These are phyloP conservation scores for Chaetodon trifasciatus DNA, from an alignment of 2,797 vertebrate species.

Conservation along the genomic window DNA sequence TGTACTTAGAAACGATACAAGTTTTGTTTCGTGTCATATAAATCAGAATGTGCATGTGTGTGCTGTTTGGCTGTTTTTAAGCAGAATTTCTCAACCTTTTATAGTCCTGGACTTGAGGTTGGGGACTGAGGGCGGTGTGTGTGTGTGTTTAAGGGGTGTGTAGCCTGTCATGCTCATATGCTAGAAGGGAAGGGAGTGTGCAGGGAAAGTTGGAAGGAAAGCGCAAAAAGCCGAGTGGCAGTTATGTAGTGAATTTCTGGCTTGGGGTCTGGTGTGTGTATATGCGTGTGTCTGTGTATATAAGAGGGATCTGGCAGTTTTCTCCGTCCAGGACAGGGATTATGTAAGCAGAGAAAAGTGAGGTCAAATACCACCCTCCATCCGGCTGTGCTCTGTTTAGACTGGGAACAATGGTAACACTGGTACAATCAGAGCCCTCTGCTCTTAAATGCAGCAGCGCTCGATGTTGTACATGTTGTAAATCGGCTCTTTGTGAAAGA, in stretches of 20 bases:
- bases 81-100: conserved; percentile 23
- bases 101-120: conserved; percentile 21
- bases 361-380: conserved; percentile 59
- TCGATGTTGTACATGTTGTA: background rate
- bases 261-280: conserved; percentile 30
- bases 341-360: conserved; percentile 66
- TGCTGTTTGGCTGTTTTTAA: conserved; percentile 34
- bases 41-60: conserved; percentile 13
- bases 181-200: conserved; percentile 43
- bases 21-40: background rate
- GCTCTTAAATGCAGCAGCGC: conserved; percentile 19
- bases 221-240: conserved; percentile 47
- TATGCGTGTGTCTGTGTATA: conserved; percentile 30
- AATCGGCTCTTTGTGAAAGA: conserved; percentile 1
- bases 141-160: conserved; percentile 45
- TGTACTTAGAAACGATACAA: conserved; percentile 16
- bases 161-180: conserved; percentile 32
- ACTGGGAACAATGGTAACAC: conserved; percentile 67
- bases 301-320: conserved; percentile 64
- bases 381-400: conserved; percentile 44
- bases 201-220: conserved; percentile 60
- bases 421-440: conserved; percentile 39
- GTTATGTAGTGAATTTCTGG: conserved; percentile 57
- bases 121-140: conserved; percentile 9
- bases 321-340: conserved; percentile 63